Evolutionary conservation across 2,888 invertebrate genomes (phyloP).

Genomic region (Escarpia spicata): DNA sequence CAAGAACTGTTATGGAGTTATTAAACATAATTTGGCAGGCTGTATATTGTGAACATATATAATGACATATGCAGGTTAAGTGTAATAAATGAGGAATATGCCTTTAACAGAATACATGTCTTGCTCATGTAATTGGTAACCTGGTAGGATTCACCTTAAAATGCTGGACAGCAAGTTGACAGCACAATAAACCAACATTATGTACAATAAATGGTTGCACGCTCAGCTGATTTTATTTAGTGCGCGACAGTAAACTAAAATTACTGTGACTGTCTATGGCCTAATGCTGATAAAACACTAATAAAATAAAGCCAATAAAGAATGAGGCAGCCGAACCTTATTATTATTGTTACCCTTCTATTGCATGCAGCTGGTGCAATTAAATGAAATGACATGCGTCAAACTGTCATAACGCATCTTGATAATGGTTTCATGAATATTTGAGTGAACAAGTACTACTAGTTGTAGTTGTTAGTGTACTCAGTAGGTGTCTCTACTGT

Average conservation of each 20-base stretch:
- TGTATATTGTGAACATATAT: too few relatives aligned
- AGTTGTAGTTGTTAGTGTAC: neutral
- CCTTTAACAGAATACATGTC: neutral
- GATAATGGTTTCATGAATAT: constrained; percentile 13
- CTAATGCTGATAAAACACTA: neutral
- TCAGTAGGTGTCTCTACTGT: constrained; percentile 10
- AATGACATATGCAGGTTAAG: neutral
- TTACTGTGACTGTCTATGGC: constrained; percentile 16
- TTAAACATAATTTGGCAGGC: too few relatives aligned
- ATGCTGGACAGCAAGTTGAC: neutral
- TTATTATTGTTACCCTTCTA: constrained; percentile 13
- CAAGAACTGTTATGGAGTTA: too few relatives aligned
- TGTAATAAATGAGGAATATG: neutral
- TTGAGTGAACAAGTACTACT: neutral
- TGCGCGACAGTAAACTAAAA: constrained; percentile 1
- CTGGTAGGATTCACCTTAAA: neutral
- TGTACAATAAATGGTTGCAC: neutral
- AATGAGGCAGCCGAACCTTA: neutral
- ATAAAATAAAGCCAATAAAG: constrained; percentile 16
- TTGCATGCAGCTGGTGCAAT: constrained; percentile 13
- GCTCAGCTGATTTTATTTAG: constrained; percentile 16
- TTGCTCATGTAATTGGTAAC: neutral
- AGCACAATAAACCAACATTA: constrained; percentile 16
- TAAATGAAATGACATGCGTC: neutral
- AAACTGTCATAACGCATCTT: neutral